Evolutionary conservation across 2,113 vertebrate genomes (phyloP).

Genomic region (Rhizomys pruinosus): DNA sequence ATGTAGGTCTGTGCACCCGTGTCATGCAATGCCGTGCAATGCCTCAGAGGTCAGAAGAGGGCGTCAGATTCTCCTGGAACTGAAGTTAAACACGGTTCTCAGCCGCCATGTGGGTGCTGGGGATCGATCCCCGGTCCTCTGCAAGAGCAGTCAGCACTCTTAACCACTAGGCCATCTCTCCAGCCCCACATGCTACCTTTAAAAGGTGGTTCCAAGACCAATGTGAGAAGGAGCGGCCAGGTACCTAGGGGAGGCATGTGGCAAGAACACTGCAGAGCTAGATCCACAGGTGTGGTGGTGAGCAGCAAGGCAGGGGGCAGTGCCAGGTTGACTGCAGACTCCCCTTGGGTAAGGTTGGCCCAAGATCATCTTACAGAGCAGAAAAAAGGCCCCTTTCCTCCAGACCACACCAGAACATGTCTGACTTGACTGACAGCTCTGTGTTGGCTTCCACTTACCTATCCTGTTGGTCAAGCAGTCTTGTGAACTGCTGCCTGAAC

Average conservation of each 20-base stretch:
- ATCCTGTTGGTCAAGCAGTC: background rate
- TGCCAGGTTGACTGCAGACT: background rate
- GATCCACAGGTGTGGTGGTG: background rate
- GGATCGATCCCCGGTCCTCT: too few relatives aligned
- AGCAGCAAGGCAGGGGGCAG: background rate
- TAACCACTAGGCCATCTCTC: too few relatives aligned
- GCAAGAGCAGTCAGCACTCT: too few relatives aligned
- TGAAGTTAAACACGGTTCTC: too few relatives aligned
- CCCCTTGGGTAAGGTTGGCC: too few relatives aligned
- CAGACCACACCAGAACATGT: fast-evolving
- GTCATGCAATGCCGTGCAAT: too few relatives aligned
- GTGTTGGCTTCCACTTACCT: background rate
- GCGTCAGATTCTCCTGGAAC: too few relatives aligned
- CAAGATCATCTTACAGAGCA: background rate
- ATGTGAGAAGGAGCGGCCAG: background rate
- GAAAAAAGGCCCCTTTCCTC: background rate
- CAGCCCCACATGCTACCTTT: too few relatives aligned
- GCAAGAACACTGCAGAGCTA: background rate
- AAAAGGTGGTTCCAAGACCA: background rate
- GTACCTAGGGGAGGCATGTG: background rate
- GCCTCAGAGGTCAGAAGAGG: too few relatives aligned
- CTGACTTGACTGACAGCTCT: background rate
- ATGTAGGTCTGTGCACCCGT: too few relatives aligned
- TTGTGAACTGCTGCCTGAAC: too few relatives aligned
- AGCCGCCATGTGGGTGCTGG: too few relatives aligned